Conservation (phyloP, 2,888 invertebrate genomes). For the Scaptomyza reducta region DNA sequence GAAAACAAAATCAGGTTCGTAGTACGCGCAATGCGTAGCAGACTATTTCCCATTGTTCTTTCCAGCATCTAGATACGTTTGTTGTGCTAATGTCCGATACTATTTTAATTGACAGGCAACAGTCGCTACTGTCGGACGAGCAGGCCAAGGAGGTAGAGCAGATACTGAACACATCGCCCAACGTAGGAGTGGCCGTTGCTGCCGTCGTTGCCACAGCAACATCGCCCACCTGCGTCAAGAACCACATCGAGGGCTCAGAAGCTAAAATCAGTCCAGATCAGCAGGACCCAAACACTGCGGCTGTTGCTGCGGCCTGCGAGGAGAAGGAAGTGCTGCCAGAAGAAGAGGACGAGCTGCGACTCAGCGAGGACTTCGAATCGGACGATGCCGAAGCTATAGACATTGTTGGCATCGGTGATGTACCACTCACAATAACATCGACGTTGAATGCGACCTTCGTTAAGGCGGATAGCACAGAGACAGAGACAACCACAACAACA, state of each 20-base stretch:
- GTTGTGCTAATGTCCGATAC: constrained; percentile 16
- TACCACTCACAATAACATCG: constrained; percentile 42
- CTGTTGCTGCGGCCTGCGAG: constrained; percentile 35
- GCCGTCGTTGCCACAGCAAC: constrained; percentile 81
- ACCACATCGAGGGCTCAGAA: constrained; percentile 74
- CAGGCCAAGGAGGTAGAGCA: constrained; percentile 95
- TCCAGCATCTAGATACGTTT: neutral
- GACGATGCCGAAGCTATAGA: constrained; percentile 78
- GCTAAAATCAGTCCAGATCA: constrained; percentile 14
- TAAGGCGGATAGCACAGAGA: constrained; percentile 68
- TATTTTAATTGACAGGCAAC: constrained; percentile 86
- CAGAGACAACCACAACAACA: constrained; percentile 58
- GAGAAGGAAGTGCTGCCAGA: constrained; percentile 30
- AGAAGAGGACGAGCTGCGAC: constrained; percentile 28
- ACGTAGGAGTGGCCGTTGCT: constrained; percentile 79
- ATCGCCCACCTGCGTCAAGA: constrained; percentile 80
- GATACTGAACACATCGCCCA: constrained; percentile 88
- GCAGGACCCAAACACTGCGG: constrained; percentile 59
- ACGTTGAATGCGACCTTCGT: constrained; percentile 62
- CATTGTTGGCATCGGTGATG: constrained; percentile 76
- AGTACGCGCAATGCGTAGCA: constrained; percentile 16
- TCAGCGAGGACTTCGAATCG: constrained; percentile 70
- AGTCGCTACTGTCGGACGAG: constrained; percentile 93
- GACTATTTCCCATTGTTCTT: neutral
- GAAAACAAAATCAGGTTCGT: constrained; percentile 94